Percentiles rank a stretch among this genome's conserved stretches.
phyloP scores from a whole-genome alignment of 2,113 vertebrate genomes.

The Syrrhaptes paradoxus region DNA sequence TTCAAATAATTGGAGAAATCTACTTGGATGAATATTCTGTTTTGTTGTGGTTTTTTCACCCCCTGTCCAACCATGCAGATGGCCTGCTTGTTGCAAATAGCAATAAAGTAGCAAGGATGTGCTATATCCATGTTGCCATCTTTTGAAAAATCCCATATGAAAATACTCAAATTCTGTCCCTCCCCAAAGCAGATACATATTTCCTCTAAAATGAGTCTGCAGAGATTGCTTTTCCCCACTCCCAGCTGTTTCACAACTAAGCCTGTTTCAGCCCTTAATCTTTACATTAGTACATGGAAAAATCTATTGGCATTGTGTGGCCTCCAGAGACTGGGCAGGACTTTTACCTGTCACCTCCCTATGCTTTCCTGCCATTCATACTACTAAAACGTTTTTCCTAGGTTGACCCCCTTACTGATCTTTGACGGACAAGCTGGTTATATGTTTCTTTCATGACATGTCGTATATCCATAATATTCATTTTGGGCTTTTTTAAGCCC shows the following conservation, averaged over 20 bases:
- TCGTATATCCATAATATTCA: background rate
- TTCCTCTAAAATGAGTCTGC: background rate
- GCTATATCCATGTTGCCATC: background rate
- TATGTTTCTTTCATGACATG: background rate
- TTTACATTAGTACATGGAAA: background rate
- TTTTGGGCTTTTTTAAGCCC: background rate
- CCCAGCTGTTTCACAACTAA: background rate
- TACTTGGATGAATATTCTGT: background rate
- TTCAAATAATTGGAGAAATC: background rate
- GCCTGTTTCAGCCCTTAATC: background rate
- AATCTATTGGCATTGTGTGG: background rate
- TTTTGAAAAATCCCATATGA: background rate
- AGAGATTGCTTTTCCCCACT: background rate
- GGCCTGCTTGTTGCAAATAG: background rate
- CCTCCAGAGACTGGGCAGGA: background rate
- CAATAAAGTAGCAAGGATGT: background rate
- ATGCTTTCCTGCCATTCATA: background rate
- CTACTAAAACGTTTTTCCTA: background rate
- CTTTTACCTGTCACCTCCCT: background rate
- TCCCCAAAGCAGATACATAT: fast-evolving
- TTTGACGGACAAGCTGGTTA: background rate
- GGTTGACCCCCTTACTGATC: background rate
- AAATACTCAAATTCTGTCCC: background rate
- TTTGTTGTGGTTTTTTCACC: background rate
- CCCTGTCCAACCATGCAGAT: background rate